These are phyloP conservation scores for Cynopterus brachyotis DNA, from an alignment of 2,113 vertebrate genomes.

Conservation along the genomic window DNA sequence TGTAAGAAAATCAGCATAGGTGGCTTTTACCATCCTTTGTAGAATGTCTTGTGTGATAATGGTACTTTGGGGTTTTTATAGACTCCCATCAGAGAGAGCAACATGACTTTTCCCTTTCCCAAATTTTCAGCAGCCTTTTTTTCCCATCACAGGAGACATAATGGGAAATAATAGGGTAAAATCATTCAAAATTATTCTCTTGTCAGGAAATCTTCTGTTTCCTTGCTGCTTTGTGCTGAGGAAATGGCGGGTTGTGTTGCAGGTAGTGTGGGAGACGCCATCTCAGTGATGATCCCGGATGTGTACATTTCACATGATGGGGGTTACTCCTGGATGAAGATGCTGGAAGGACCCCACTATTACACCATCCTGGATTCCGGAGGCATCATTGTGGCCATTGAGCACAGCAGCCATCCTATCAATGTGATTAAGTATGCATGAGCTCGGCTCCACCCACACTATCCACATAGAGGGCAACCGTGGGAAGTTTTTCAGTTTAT, in stretches of 20 bases:
- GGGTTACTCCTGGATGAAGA: constrained; percentile 92
- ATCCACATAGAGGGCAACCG: background rate
- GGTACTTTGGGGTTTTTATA: background rate
- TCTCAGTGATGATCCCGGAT: constrained; percentile 90
- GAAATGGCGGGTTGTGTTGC: constrained; percentile 11
- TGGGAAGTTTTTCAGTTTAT: background rate
- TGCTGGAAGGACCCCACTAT: constrained; percentile 92
- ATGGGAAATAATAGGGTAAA: background rate
- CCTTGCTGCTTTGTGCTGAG: background rate
- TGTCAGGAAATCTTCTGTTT: background rate
- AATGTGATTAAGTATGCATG: constrained; percentile 89
- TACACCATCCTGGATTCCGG: constrained; percentile 96
- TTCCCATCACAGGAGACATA: background rate
- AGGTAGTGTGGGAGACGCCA: constrained; percentile 93
- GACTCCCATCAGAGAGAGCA: background rate
- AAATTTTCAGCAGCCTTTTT: background rate
- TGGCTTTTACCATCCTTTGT: background rate
- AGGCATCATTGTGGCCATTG: constrained; percentile 92
- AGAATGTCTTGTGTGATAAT: background rate
- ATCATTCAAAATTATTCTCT: background rate
- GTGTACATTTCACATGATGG: constrained; percentile 96
- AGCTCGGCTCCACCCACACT: constrained; percentile 26
- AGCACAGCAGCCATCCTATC: constrained; percentile 87
- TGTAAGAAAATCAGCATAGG: background rate
- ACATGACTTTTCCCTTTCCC: background rate